Conservation (phyloP, 2,113 vertebrate genomes). For the Anseranas semipalmata region DNA sequence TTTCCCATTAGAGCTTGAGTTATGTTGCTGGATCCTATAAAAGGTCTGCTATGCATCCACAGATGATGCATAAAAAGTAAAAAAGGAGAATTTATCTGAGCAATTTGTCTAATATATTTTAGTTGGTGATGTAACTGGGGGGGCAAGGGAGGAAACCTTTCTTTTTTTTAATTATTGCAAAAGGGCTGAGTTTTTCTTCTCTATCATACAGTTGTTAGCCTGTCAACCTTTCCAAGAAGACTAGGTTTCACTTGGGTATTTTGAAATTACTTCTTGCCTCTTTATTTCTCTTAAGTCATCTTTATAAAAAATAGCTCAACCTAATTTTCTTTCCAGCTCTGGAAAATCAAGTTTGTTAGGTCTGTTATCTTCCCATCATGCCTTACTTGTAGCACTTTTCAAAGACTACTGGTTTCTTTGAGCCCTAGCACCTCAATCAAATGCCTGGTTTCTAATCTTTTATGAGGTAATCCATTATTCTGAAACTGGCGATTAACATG, state of each 20-base stretch:
- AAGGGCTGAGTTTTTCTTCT: not conserved
- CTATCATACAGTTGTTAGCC: not conserved
- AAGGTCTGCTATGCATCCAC: not conserved
- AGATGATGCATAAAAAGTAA: not conserved
- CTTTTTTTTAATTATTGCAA: not conserved
- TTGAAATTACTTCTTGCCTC: not conserved
- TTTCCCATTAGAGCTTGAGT: not conserved
- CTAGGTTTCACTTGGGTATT: not conserved
- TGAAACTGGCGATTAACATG: not conserved
- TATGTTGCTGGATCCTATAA: not conserved
- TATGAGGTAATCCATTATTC: not conserved
- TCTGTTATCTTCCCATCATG: not conserved
- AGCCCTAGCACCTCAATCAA: not conserved
- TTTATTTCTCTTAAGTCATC: not conserved
- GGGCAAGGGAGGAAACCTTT: too few species aligned
- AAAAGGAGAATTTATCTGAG: not conserved
- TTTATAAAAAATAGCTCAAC: not conserved
- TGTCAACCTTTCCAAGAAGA: not conserved
- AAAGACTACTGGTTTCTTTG: not conserved
- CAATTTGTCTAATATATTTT: not conserved
- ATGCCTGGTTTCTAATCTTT: not conserved
- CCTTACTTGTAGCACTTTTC: not conserved
- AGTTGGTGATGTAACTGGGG: not conserved
- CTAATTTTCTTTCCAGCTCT: not conserved
- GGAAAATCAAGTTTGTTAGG: not conserved